Percentiles rank a stretch among this genome's conserved stretches.
Conservation (phyloP, 2,113 vertebrate genomes). For the Cettia cetti region DNA sequence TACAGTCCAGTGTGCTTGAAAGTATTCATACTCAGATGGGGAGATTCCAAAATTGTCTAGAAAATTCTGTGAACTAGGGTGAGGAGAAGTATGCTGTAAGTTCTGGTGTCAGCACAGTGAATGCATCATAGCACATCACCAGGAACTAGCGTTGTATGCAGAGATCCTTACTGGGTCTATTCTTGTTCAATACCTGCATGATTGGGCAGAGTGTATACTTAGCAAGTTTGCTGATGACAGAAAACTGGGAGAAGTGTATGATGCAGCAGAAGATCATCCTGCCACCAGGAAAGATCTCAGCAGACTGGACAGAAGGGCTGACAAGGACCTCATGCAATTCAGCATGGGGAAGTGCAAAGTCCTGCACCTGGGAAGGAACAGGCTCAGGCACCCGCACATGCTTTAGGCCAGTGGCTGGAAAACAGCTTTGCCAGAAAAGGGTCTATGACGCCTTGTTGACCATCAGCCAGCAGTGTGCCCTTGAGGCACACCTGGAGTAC, state of each 20-base stretch:
- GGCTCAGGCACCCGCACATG: background rate
- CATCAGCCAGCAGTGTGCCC: background rate
- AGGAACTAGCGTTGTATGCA: accelerated
- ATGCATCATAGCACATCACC: background rate
- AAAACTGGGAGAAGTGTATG: background rate
- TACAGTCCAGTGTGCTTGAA: background rate
- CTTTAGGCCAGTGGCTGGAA: background rate
- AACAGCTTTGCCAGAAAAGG: background rate
- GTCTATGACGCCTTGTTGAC: background rate
- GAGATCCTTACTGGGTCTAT: background rate
- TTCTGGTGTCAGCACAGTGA: background rate
- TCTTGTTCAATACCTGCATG: background rate
- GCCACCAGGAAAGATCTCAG: background rate
- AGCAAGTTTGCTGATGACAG: background rate
- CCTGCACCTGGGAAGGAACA: background rate
- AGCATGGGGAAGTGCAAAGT: background rate
- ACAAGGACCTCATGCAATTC: background rate
- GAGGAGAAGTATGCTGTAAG: background rate
- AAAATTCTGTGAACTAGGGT: background rate
- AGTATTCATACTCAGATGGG: background rate
- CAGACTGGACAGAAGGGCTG: background rate
- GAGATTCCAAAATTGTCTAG: background rate
- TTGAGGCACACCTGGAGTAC: background rate
- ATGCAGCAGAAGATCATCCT: background rate
- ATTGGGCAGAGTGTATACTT: background rate